These are phyloP conservation scores for Pangasius djambal DNA, from an alignment of 2,797 vertebrate species.

Conservation along the genomic window DNA sequence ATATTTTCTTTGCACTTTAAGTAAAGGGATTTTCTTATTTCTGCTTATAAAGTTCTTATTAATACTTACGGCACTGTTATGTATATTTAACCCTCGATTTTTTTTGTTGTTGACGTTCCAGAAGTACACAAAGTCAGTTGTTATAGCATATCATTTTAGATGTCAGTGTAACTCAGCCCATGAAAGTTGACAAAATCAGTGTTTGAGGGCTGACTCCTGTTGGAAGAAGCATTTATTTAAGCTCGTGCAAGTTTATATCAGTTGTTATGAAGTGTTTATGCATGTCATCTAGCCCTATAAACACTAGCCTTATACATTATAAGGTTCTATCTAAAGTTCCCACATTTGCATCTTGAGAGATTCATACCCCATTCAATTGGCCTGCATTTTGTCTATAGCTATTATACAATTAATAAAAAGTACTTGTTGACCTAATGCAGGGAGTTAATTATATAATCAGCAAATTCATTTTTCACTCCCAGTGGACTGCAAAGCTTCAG, in stretches of 20 bases:
- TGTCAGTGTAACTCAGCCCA: not conserved
- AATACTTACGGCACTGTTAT: not conserved
- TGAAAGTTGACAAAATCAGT: not conserved
- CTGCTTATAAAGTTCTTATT: not conserved
- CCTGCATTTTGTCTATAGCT: not conserved
- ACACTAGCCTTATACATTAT: not conserved
- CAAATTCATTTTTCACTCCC: conserved; percentile 42
- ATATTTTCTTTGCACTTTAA: not conserved
- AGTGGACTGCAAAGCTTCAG: conserved; percentile 24
- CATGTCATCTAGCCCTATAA: not conserved
- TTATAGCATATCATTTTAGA: not conserved
- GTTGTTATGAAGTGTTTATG: not conserved
- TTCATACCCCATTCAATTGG: not conserved
- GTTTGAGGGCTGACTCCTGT: not conserved
- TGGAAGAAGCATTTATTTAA: not conserved
- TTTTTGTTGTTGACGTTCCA: not conserved
- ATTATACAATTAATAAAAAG: conserved; percentile 20
- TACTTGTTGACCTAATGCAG: conserved; percentile 23
- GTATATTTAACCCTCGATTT: not conserved
- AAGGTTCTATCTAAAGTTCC: not conserved
- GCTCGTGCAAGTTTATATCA: not conserved
- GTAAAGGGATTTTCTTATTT: not conserved
- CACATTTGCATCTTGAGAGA: not conserved
- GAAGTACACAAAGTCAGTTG: not conserved
- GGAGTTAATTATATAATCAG: conserved; percentile 35